phyloP scores from a whole-genome alignment of 1,140 invertebrate species.

The Magallana gigas region DNA sequence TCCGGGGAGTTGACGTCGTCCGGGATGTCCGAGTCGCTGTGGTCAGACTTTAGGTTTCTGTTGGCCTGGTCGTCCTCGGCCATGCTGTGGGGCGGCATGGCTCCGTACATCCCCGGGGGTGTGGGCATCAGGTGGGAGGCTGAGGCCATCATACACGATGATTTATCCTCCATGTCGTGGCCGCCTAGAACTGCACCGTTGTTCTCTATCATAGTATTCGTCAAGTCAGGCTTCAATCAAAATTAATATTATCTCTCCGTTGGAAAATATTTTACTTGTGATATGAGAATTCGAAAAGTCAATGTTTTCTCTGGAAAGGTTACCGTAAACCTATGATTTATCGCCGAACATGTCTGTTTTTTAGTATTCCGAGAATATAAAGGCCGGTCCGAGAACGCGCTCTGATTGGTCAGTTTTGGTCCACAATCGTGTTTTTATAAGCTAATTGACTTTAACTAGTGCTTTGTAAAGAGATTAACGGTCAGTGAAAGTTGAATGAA shows the following conservation, averaged over 20 bases:
- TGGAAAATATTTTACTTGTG: conserved; percentile 30
- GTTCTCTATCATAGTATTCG: background rate
- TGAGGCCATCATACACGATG: conserved; percentile 37
- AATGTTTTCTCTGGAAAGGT: conserved; percentile 35
- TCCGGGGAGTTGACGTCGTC: conserved; percentile 26
- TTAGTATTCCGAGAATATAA: background rate
- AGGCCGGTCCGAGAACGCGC: background rate
- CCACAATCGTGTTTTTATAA: conserved; percentile 16
- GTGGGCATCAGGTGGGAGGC: conserved; percentile 31
- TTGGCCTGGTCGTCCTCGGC: conserved; percentile 35
- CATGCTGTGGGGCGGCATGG: conserved; percentile 7
- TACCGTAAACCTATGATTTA: conserved; percentile 4
- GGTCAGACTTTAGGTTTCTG: conserved; percentile 20
- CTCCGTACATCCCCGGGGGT: background rate
- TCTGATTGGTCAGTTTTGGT: conserved; percentile 37
- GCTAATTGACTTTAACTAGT: conserved; percentile 23
- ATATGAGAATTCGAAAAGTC: conserved; percentile 15
- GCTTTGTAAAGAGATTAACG: conserved; percentile 38
- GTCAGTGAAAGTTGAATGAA: conserved; percentile 24
- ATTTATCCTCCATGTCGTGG: conserved; percentile 31
- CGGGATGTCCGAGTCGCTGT: conserved; percentile 17
- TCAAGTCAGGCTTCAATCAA: background rate
- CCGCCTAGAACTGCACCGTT: background rate
- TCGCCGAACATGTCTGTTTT: background rate
- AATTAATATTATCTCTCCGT: conserved; percentile 30